A percentile compares a stretch with the other conserved stretches of the same genome.
Conservation (phyloP, 2,888 invertebrate genomes). For the Spisula solida region DNA sequence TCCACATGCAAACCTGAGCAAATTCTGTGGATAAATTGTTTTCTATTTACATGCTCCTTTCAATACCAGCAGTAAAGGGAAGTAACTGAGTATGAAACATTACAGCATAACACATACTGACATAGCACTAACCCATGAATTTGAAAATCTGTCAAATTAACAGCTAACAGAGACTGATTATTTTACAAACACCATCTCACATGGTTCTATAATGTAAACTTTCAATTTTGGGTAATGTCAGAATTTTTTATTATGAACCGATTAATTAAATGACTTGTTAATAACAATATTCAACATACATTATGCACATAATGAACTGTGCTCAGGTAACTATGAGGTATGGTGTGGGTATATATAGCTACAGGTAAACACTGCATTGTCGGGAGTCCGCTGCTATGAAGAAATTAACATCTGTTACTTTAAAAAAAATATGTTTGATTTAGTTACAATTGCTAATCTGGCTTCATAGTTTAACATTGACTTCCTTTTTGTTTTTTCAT, state of each 20-base stretch:
- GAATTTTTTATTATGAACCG: neutral
- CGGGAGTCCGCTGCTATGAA: conserved; percentile 13
- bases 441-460: neutral
- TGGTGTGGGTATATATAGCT: neutral
- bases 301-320: neutral
- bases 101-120: neutral
- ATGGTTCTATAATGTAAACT: neutral
- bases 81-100: neutral
- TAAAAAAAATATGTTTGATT: neutral
- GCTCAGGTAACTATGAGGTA: neutral
- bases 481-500: neutral
- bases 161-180: neutral
- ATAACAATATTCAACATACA: neutral
- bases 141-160: neutral
- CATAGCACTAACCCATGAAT: neutral
- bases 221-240: neutral
- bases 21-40: no score
- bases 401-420: conserved; percentile 3
- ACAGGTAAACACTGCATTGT: neutral
- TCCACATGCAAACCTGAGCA: no score
- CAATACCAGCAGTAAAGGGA: neutral
- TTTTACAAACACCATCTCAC: neutral
- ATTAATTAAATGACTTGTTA: neutral
- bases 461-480: conserved; percentile 7
- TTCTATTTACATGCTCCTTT: no score